phyloP scores from a whole-genome alignment of 1,140 invertebrate genomes.

The Drosophila dunni region DNA sequence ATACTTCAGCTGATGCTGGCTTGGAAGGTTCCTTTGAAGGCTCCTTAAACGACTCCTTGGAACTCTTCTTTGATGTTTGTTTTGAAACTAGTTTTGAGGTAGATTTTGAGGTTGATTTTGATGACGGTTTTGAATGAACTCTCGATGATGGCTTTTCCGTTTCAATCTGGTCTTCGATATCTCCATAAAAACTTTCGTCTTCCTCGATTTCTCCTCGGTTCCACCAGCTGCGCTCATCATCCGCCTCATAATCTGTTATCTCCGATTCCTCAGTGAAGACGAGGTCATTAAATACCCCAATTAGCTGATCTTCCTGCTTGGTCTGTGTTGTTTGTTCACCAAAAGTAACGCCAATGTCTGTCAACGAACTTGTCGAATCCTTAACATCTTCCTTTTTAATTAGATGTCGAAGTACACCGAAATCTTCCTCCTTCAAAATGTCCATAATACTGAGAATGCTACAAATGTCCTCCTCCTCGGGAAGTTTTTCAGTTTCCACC shows the following conservation, averaged over 20 bases:
- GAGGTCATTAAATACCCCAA: constrained; percentile 7
- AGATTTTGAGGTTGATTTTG: neutral
- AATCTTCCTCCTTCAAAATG: constrained; percentile 5
- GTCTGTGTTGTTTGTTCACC: constrained; percentile 1
- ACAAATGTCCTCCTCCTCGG: neutral
- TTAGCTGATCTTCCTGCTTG: constrained; percentile 10
- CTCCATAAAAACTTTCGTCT: neutral
- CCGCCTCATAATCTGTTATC: constrained; percentile 28
- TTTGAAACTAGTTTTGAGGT: neutral
- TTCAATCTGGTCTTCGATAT: neutral
- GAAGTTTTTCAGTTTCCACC: neutral
- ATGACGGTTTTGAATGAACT: neutral
- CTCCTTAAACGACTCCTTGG: neutral
- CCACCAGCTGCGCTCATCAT: constrained; percentile 39
- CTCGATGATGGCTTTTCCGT: neutral
- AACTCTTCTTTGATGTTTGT: neutral
- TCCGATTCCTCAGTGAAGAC: neutral
- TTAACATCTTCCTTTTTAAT: neutral
- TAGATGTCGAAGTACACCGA: neutral
- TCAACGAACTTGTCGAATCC: neutral
- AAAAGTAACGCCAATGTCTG: constrained; percentile 28
- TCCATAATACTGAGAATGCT: neutral
- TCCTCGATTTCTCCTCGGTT: neutral
- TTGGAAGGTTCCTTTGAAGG: neutral
- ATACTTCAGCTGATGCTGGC: no score